Evolutionary conservation across 2,113 vertebrate genomes (phyloP), one percentile per base, ranked within the genome.

Genomic region (Suricata suricatta): DNA sequence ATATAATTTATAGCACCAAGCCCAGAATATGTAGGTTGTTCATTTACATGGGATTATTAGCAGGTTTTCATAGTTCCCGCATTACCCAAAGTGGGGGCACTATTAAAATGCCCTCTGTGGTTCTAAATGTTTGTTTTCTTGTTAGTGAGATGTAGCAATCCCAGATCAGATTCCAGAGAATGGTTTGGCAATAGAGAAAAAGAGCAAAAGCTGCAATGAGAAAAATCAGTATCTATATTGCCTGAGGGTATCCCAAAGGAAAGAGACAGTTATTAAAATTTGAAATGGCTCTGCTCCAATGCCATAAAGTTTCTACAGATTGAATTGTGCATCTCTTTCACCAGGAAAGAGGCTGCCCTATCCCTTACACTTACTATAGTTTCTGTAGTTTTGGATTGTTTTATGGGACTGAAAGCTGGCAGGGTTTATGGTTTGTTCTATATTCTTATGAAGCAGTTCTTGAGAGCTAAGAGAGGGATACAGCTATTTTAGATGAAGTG

Each of bases 171-270:
- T 95, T 88, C 52, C 44, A 66, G 66, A 79, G 35, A 68, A 1
- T 33, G 38, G 87, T 92, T 96, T 97, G 96, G 92, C 50, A 79
- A 86, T 35, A 88, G 74, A 93, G 87, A 97, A 98, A 98, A 97
- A 31, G 17, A 54, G 52, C 33, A 97, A 68, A 72, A 81, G 8
- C 50, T 88, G 54, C 44, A 66, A 35, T 60, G 77, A 96, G 97
- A 77, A 96, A 82, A 97, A 90, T 96, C 79, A 27, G 60, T 97
- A 96, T 21, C 52, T 68, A 94, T 87, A 98, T 90, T 68, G 96
- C 98, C 81, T 93, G 66, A 93, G 96, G 98, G 63, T 29, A 77
- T 93, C 80, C 33, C 63, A 80, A 74, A 90, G 76, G 92, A 68
- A 95, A 95, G 50, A 93, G 50, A 79, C 54, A 86, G 63, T 95